phyloP scores from a whole-genome alignment of 2,888 invertebrate species.

The Kuschelorhynchus macadamiae region DNA sequence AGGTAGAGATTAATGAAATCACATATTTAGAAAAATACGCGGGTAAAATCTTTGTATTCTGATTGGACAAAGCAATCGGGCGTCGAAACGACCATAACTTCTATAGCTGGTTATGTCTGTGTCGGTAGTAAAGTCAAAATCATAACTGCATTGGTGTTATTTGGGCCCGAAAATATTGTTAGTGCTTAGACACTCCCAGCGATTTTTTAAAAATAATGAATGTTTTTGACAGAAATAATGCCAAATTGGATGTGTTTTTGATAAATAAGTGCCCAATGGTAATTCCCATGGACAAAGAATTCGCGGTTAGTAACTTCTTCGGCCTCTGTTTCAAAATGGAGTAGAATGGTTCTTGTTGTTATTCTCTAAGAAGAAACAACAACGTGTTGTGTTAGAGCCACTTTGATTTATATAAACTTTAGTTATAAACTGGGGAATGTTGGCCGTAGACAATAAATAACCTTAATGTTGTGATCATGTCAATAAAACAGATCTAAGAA shows the following conservation, averaged over 20 bases:
- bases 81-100: background rate
- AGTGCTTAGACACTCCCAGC: conserved; percentile 63
- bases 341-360: conserved; percentile 18
- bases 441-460: conserved; percentile 41
- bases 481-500: conserved; percentile 9
- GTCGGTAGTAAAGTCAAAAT: conserved; percentile 8
- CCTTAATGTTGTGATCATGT: conserved; percentile 33
- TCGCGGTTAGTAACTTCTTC: conserved; percentile 61
- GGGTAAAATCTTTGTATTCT: too few species aligned
- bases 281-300: conserved; percentile 61
- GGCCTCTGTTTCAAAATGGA: conserved; percentile 38
- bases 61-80: background rate
- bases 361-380: conserved; percentile 16
- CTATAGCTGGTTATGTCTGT: conserved; percentile 2
- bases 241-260: conserved; percentile 57
- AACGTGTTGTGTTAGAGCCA: conserved; percentile 47
- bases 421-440: conserved; percentile 5
- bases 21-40: too few species aligned
- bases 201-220: conserved; percentile 57
- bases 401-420: background rate
- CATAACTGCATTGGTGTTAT: conserved; percentile 52
- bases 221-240: conserved; percentile 59
- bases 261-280: conserved; percentile 57
- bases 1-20: too few species aligned
- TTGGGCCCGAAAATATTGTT: conserved; percentile 61